phyloP scores from a whole-genome alignment of 2,797 vertebrate genomes.

The Tenualosa ilisha region DNA sequence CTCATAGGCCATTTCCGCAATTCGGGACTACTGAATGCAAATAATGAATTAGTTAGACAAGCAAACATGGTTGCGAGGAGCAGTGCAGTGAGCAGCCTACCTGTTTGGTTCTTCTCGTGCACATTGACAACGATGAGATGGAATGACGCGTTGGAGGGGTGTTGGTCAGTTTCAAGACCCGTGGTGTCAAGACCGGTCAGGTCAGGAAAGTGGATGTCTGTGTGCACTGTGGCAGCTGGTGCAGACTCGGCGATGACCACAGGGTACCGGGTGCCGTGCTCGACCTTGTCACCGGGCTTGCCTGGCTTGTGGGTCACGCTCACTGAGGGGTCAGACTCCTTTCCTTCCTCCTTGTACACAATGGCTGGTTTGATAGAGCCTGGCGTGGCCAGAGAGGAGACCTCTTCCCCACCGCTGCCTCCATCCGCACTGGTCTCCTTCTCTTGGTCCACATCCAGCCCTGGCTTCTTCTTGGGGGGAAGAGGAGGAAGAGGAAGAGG shows the following conservation, averaged over 20 bases:
- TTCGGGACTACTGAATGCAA: background rate
- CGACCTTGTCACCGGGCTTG: background rate
- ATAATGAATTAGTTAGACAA: background rate
- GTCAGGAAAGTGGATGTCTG: background rate
- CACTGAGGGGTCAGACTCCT: constrained; percentile 1
- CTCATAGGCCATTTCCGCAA: background rate
- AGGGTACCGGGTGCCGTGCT: constrained; percentile 62
- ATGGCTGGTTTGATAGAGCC: constrained; percentile 51
- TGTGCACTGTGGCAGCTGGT: constrained; percentile 50
- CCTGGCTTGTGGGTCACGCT: background rate
- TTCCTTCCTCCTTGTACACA: constrained; percentile 67
- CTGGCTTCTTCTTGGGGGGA: constrained; percentile 38
- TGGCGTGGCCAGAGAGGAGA: background rate
- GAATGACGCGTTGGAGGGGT: constrained; percentile 55
- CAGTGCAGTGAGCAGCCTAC: constrained; percentile 66
- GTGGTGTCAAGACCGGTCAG: background rate
- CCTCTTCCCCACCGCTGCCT: constrained; percentile 29
- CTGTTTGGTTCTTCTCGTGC: constrained; percentile 77
- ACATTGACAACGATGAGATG: constrained; percentile 81
- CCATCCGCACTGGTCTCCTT: constrained; percentile 38
- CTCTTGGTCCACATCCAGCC: constrained; percentile 51
- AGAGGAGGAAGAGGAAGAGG: constrained; percentile 43
- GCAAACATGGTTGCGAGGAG: background rate
- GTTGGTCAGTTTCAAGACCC: constrained; percentile 40
- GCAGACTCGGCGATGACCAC: constrained; percentile 68